A percentile compares a stretch with the other conserved stretches of the same genome.
These are phyloP conservation scores for Cosmorhoe ocellata DNA, from an alignment of 2,888 invertebrate genomes.

Conservation along the genomic window DNA sequence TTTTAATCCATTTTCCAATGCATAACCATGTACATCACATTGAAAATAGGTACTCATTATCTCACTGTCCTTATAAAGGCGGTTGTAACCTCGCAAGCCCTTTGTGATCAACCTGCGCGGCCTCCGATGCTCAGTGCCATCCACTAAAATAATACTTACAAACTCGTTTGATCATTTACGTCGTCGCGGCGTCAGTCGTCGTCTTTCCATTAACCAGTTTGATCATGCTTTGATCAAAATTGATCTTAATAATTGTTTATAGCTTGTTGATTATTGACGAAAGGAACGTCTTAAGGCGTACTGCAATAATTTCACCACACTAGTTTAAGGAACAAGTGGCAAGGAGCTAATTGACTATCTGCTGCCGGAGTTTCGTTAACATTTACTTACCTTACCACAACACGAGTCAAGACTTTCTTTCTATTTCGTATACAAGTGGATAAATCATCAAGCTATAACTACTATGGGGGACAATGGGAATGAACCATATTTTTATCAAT, in stretches of 20 bases:
- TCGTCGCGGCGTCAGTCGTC: conserved; percentile 8
- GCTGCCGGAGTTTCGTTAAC: no score
- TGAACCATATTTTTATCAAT: neutral
- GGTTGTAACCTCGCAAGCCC: conserved; percentile 70
- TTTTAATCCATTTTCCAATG: neutral
- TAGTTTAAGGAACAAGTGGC: no score
- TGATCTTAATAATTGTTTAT: conserved; percentile 14
- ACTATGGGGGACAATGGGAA: neutral
- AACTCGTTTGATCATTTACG: conserved; percentile 52
- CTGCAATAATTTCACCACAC: no score
- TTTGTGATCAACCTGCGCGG: conserved; percentile 74
- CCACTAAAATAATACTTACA: conserved; percentile 57
- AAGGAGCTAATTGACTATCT: no score
- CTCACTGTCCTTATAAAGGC: conserved; percentile 43
- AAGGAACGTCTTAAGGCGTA: no score
- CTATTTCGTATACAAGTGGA: no score
- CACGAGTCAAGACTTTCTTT: no score
- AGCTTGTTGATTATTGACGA: no score
- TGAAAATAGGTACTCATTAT: conserved; percentile 26
- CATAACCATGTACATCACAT: neutral
- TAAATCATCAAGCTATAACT: no score
- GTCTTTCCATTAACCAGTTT: conserved; percentile 36
- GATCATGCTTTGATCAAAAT: conserved; percentile 22
- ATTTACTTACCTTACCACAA: no score
- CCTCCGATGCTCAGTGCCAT: conserved; percentile 61